These are phyloP conservation scores for Caenorhabditis uteleia DNA, from an alignment of 2,888 invertebrate species.

Conservation along the genomic window DNA sequence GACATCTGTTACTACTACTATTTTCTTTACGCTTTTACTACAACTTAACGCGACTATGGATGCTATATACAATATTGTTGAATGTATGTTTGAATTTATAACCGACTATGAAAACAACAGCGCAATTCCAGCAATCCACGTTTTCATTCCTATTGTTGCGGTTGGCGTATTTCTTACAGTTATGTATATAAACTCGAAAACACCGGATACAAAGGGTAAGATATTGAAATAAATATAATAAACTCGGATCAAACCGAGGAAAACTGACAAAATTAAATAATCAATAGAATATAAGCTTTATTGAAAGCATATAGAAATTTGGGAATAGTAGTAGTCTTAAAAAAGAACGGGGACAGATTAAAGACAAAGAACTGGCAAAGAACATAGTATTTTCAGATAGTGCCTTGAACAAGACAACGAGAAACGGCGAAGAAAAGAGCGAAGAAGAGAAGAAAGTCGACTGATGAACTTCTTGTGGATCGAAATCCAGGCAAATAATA, in stretches of 20 bases:
- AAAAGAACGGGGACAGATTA: too few relatives aligned
- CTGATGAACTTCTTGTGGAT: too few relatives aligned
- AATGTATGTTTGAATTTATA: constrained; percentile 37
- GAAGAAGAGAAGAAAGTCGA: too few relatives aligned
- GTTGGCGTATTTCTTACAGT: constrained; percentile 48
- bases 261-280: neutral
- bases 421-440: too few relatives aligned
- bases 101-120: neutral
- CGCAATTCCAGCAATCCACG: constrained; percentile 51
- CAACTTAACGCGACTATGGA: constrained; percentile 37
- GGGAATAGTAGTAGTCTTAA: too few relatives aligned
- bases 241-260: neutral
- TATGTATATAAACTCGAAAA: constrained; percentile 38
- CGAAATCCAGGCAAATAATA: too few relatives aligned
- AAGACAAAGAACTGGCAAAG: too few relatives aligned
- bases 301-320: too few relatives aligned
- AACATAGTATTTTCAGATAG: too few relatives aligned
- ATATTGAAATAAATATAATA: neutral
- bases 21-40: too few relatives aligned
- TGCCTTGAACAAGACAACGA: too few relatives aligned
- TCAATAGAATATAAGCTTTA: constrained; percentile 5
- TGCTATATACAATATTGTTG: constrained; percentile 48
- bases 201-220: constrained; percentile 18
- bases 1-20: too few relatives aligned
- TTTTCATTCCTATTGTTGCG: constrained; percentile 61